Evolutionary conservation across 2,113 vertebrate genomes (phyloP).

Genomic region (Passer montanus): DNA sequence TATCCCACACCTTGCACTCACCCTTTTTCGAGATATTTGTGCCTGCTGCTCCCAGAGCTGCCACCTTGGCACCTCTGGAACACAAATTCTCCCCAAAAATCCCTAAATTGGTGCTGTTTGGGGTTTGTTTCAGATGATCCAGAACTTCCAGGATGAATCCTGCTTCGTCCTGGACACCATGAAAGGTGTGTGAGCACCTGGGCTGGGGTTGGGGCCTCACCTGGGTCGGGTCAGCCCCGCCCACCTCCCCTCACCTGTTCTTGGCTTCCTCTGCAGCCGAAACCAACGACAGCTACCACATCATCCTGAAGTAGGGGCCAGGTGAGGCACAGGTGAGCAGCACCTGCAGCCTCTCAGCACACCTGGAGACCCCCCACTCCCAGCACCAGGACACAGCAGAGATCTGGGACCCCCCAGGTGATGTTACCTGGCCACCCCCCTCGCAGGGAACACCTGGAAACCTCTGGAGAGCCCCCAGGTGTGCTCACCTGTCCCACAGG

Average conservation of each 20-base stretch:
- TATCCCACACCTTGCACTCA: too few relatives aligned
- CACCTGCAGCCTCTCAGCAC: neutral
- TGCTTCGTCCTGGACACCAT: neutral
- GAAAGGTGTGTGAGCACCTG: neutral
- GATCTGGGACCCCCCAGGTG: neutral
- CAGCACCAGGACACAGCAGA: neutral
- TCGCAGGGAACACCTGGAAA: neutral
- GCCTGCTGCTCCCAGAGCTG: too few relatives aligned
- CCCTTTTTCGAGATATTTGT: neutral
- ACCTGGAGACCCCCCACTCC: neutral
- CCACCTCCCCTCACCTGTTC: neutral
- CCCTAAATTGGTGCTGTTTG: neutral
- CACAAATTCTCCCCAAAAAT: rapidly evolving
- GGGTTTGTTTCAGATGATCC: neutral
- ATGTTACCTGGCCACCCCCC: neutral
- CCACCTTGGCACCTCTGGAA: neutral
- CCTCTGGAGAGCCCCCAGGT: neutral
- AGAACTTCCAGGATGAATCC: neutral
- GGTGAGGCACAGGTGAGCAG: neutral
- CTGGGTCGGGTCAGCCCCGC: rapidly evolving
- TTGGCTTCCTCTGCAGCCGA: neutral
- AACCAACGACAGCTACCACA: neutral
- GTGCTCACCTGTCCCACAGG: neutral
- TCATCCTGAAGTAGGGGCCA: neutral
- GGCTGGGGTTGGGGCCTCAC: neutral